Conservation (phyloP, 2,888 invertebrate species). For the Conus canariensis region DNA sequence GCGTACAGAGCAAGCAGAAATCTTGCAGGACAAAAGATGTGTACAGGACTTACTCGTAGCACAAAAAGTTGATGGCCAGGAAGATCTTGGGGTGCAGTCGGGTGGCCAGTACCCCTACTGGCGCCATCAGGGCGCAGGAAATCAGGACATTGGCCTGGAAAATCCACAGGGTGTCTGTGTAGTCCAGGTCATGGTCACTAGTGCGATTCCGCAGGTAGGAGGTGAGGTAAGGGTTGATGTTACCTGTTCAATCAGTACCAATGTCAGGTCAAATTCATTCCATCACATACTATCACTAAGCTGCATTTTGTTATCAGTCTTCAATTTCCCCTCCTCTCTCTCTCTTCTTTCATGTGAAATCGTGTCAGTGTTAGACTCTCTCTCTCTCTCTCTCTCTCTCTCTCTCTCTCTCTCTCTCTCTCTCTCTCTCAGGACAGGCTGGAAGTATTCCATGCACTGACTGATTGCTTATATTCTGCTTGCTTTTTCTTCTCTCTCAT, state of each 20-base stretch:
- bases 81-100: conserved; percentile 15
- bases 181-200: not conserved
- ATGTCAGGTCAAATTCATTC: not conserved
- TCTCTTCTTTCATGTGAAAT: not conserved
- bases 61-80: not conserved
- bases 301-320: not conserved
- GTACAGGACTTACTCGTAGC: not conserved
- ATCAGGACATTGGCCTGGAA: not conserved
- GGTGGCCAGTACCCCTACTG: not conserved
- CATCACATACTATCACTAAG: not conserved
- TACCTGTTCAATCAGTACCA: not conserved
- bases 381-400: not conserved
- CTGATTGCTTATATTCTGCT: too few species aligned
- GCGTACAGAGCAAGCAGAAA: too few species aligned
- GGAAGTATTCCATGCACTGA: too few species aligned
- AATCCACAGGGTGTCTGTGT: conserved; percentile 30
- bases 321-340: not conserved
- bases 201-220: conserved; percentile 31
- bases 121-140: not conserved
- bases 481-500: too few species aligned
- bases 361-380: not conserved
- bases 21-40: not conserved
- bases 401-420: too few species aligned
- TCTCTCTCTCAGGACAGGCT: too few species aligned
- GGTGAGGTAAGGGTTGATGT: conserved; percentile 37